Evolutionary conservation across 2,888 invertebrate genomes (phyloP).

Genomic region (Invenusta paracnida): DNA sequence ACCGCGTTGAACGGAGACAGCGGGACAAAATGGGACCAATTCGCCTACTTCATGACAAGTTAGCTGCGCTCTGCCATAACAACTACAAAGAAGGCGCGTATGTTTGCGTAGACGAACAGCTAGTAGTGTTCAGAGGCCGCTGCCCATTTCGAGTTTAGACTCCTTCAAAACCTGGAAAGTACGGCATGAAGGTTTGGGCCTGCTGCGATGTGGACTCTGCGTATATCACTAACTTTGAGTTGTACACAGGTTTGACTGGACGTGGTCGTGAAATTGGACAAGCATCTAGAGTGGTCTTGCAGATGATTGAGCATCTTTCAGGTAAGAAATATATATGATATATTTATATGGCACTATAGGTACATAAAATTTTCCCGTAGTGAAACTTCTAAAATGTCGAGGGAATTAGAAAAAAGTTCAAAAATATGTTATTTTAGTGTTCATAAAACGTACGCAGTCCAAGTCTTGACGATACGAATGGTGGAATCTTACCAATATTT

Average conservation of each 20-base stretch:
- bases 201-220: background rate
- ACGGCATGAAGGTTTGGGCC: background rate
- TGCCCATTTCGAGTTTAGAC: background rate
- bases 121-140: background rate
- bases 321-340: too few species aligned
- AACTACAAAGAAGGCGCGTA: background rate
- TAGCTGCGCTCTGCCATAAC: background rate
- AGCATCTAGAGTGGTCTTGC: background rate
- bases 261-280: too few species aligned
- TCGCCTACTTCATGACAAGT: background rate
- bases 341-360: too few species aligned
- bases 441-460: too few species aligned
- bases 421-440: too few species aligned
- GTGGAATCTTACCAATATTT: too few species aligned
- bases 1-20: background rate
- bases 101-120: too few species aligned
- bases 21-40: background rate
- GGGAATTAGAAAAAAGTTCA: too few species aligned
- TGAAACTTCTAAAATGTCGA: too few species aligned
- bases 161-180: background rate
- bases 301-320: background rate
- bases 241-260: too few species aligned
- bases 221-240: background rate
- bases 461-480: too few species aligned
- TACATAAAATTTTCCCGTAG: too few species aligned